Percentiles rank a stretch among this genome's conserved stretches.
phyloP scores from a whole-genome alignment of 2,888 invertebrate genomes.

The Drosophila paracracens region DNA sequence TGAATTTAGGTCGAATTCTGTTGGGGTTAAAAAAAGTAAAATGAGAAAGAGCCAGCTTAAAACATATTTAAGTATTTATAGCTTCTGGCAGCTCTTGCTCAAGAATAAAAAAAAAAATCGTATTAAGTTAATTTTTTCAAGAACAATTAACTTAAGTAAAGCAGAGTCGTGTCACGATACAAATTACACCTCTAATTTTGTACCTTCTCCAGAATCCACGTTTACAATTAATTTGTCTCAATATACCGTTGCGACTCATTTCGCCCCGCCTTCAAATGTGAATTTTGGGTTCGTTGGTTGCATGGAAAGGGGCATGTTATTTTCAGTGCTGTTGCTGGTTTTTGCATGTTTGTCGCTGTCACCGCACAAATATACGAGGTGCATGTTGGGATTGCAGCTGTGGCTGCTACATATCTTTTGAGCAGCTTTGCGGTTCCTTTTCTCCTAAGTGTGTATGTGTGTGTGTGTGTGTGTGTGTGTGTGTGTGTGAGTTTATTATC shows the following conservation, averaged over 20 bases:
- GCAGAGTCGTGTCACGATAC: background rate
- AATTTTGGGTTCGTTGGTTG: background rate
- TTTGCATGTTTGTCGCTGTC: conserved; percentile 49
- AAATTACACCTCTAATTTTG: conserved; percentile 2
- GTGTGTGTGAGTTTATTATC: conserved; percentile 6
- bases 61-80: background rate
- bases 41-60: background rate
- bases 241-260: conserved; percentile 40
- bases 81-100: rapidly evolving
- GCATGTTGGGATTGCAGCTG: conserved; percentile 29
- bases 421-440: conserved; percentile 45
- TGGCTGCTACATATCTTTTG: conserved; percentile 46
- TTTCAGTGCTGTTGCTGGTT: conserved; percentile 7
- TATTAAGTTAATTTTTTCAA: background rate
- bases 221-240: conserved; percentile 62
- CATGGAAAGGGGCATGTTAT: background rate
- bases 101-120: too few relatives aligned
- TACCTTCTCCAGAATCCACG: conserved; percentile 14
- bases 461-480: background rate
- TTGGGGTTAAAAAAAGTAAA: background rate
- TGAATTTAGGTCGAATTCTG: background rate
- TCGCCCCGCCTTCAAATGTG: conserved; percentile 12
- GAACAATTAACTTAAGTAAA: background rate
- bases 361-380: conserved; percentile 48
- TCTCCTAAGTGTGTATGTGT: background rate